Percentiles rank a stretch among this genome's conserved stretches.
Evolutionary conservation across 2,113 vertebrate species (phyloP).

Genomic region (Bos taurus): DNA sequence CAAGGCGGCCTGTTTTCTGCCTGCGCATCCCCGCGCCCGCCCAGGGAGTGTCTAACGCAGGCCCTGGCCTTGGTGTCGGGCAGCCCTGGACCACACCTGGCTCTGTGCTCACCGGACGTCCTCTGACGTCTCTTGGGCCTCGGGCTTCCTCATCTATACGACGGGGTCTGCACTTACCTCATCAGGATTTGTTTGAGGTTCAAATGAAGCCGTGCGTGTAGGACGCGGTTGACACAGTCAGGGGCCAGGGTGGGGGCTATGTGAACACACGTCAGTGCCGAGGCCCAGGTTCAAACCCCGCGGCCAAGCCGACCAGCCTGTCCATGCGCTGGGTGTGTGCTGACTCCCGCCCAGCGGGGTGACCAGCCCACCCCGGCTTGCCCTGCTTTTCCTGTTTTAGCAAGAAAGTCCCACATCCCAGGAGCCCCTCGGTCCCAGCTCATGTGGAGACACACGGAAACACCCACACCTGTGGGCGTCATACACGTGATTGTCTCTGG

Average conservation of each 20-base stretch:
- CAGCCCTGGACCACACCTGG: not conserved
- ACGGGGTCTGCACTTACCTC: not conserved
- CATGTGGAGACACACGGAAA: not conserved
- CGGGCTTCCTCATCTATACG: not conserved
- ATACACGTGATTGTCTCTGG: not conserved
- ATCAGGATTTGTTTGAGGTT: not conserved
- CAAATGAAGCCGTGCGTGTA: not conserved
- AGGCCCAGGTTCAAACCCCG: rapidly evolving
- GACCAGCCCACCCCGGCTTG: not conserved
- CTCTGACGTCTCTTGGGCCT: not conserved
- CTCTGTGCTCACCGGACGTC: not conserved
- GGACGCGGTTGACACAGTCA: not conserved
- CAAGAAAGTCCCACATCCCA: no score
- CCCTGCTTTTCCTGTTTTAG: not conserved
- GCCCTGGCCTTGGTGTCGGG: not conserved
- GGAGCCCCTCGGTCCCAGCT: not conserved
- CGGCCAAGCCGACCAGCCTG: no score
- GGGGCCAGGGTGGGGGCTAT: rapidly evolving
- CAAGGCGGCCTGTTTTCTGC: not conserved
- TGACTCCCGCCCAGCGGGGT: not conserved
- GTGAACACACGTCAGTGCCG: rapidly evolving
- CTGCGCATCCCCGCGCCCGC: rapidly evolving
- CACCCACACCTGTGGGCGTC: not conserved
- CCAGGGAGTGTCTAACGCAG: not conserved
- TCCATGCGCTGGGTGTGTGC: not conserved